Percentiles rank a stretch among this genome's conserved stretches.
phyloP scores from a whole-genome alignment of 2,888 invertebrate genomes.

The Smittia aterrima region DNA sequence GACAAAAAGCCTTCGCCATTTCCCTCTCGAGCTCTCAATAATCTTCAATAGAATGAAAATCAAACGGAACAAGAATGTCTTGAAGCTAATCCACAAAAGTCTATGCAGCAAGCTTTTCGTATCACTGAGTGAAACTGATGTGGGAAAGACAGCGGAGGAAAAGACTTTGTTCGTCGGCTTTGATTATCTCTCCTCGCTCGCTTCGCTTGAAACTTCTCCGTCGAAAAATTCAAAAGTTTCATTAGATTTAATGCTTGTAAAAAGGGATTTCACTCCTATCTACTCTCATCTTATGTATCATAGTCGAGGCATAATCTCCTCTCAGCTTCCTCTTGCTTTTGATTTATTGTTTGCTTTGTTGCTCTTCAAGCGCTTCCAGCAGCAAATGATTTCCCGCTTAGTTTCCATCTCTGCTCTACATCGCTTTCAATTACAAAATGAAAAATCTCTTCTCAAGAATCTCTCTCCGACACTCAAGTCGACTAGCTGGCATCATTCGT shows the following conservation, averaged over 20 bases:
- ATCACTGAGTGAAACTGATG: too few relatives aligned
- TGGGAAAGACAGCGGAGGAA: too few relatives aligned
- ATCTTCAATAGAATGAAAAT: background rate
- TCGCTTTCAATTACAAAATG: conserved; percentile 34
- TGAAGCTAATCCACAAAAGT: background rate
- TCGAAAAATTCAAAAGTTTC: conserved; percentile 16
- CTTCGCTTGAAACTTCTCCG: background rate
- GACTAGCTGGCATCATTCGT: background rate
- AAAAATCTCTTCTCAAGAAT: conserved; percentile 21
- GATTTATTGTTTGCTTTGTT: conserved; percentile 36
- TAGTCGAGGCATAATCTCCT: background rate
- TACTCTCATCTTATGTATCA: conserved; percentile 10
- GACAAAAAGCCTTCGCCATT: background rate
- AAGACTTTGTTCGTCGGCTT: background rate
- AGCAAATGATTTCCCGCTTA: background rate
- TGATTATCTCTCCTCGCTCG: conserved; percentile 13
- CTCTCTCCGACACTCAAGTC: background rate
- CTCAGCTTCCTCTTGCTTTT: conserved; percentile 24
- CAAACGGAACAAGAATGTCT: background rate
- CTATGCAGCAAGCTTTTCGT: background rate
- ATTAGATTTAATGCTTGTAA: conserved; percentile 34
- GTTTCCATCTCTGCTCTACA: background rate
- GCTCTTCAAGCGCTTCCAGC: background rate
- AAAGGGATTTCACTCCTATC: conserved; percentile 30
- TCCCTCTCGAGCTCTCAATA: too few relatives aligned